Evolutionary conservation across 2,797 vertebrate species (phyloP), one percentile per base, ranked within the genome.

Genomic region (Manis pentadactyla): DNA sequence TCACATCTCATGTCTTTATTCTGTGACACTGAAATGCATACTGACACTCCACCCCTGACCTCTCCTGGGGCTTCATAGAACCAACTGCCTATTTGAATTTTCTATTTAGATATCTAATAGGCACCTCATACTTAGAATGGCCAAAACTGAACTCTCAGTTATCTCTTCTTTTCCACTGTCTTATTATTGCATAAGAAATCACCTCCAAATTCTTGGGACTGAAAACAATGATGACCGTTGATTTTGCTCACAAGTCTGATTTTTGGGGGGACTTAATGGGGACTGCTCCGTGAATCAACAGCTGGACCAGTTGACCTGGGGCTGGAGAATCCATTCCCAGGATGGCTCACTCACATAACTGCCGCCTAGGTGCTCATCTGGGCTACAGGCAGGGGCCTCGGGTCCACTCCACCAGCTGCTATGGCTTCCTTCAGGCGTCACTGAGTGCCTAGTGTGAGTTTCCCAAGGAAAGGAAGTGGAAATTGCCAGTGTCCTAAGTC

Each of bases 11-110:
- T 39, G 34, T 81, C 49, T 95, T 87, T 68, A 89, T 68, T 91
- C 51, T 89, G 63, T 74, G 42, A 83, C 84, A 79, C 68, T 95
- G 86, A 82, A 92, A 73, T 87, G 75, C 75, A 66, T 66, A 84
- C 46, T 46, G 46, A 46, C 46, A 46, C 85, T 75, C 74, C 21
- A 77, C 63, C 9, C 11, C 39, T 46, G 51, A 92, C n/a, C 46
- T 83, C 29, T 90, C 78, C 34, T 61, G 42, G 34, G 63, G 17
- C 42, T 68, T 89, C 18, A 42, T 2, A 61, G 69, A 83, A 86
- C 63, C 68, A 85, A 2, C 2, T 71, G 51, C 42, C 61, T 82
- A 61, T 51, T 42, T 82, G 55, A 88, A 85, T 14, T 57, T 69
- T 66, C 23, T 17, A 53, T 42, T 7, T 34, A 49, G 21, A 73